Percentiles rank a stretch among this genome's conserved stretches.
These are phyloP conservation scores for Aepyceros melampus DNA, from an alignment of 2,113 vertebrate species.

Conservation along the genomic window DNA sequence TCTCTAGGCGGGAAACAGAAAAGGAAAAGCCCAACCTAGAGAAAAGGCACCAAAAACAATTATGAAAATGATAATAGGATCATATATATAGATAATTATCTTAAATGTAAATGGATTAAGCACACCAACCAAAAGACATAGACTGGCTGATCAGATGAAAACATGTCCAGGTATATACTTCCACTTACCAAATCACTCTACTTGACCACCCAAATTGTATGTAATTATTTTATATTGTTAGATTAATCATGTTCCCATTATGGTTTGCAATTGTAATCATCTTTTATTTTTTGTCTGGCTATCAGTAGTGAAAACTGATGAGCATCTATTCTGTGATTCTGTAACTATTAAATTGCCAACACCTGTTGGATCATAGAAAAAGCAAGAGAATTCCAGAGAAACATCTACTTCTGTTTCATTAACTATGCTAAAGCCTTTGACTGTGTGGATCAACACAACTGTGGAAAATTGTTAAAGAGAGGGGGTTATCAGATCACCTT, in stretches of 20 bases:
- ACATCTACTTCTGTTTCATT: not conserved
- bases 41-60: not conserved
- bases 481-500: not conserved
- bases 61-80: accelerated
- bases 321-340: not conserved
- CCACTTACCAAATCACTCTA: not conserved
- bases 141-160: not conserved
- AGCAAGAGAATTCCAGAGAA: not conserved
- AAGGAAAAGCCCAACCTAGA: not conserved
- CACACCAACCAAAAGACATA: not conserved
- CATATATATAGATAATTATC: not conserved
- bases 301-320: not conserved
- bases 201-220: not conserved
- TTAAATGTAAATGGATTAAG: not conserved
- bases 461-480: not conserved
- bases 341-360: not conserved
- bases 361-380: not conserved
- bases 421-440: not conserved
- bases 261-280: not conserved
- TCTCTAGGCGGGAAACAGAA: not conserved
- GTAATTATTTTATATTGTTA: not conserved
- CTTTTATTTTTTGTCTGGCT: not conserved
- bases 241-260: not conserved
- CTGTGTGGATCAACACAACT: not conserved
- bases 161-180: not conserved